Conservation (phyloP, 1,140 invertebrate genomes). For the Heliconius himera region DNA sequence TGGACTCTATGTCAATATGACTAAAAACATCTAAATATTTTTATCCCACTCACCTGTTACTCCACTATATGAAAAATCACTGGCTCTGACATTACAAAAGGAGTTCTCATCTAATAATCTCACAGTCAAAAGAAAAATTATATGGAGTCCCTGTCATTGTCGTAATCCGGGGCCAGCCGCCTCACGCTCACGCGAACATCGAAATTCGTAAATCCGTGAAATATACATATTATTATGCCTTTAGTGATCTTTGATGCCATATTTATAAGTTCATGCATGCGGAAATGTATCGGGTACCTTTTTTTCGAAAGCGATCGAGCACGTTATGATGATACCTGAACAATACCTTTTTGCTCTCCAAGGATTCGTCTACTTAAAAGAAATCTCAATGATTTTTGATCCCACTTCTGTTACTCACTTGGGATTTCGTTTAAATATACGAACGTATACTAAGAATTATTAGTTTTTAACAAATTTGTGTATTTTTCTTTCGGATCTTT, state of each 20-base stretch:
- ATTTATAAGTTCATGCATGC: slow-evolving; percentile 24
- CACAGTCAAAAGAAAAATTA: slow-evolving; percentile 41
- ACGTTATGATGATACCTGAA: slow-evolving; percentile 10
- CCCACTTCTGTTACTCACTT: background rate
- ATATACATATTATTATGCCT: slow-evolving; percentile 52
- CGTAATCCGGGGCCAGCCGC: slow-evolving; percentile 44
- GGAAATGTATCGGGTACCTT: slow-evolving; percentile 29
- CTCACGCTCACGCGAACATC: slow-evolving; percentile 55
- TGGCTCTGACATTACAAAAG: slow-evolving; percentile 39
- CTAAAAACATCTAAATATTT: background rate
- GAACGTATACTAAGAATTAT: background rate
- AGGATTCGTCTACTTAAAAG: slow-evolving; percentile 1
- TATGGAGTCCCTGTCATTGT: slow-evolving; percentile 48
- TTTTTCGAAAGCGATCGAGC: slow-evolving; percentile 18
- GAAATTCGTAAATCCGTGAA: slow-evolving; percentile 64
- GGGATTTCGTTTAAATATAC: background rate
- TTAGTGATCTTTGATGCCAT: slow-evolving; percentile 32
- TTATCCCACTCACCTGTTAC: background rate
- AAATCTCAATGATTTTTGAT: background rate
- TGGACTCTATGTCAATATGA: no score
- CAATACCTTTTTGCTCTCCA: slow-evolving; percentile 11
- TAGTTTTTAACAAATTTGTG: no score
- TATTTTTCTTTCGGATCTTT: no score
- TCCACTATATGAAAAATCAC: background rate
- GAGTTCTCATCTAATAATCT: slow-evolving; percentile 37